Percentiles rank a stretch among this genome's conserved stretches.
Evolutionary conservation across 2,888 invertebrate species (phyloP).

Genomic region (Drosophila emarginata): DNA sequence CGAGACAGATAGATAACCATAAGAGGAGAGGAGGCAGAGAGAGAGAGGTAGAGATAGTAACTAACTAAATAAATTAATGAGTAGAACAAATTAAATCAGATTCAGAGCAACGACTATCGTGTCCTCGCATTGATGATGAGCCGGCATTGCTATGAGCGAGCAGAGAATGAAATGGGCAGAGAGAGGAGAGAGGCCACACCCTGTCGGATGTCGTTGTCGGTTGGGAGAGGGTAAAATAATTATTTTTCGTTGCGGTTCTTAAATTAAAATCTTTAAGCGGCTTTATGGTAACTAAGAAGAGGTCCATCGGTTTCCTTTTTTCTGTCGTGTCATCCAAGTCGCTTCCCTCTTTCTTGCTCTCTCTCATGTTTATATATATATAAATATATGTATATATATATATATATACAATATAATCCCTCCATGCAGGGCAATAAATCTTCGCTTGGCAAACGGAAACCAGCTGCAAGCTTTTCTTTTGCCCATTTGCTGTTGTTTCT

Average conservation of each 20-base stretch:
- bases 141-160: not conserved
- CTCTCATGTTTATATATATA: not conserved
- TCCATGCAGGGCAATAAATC: conserved; percentile 66
- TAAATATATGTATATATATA: not conserved
- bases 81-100: conserved; percentile 11
- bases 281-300: conserved; percentile 57
- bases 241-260: conserved; percentile 34
- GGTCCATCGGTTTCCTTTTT: conserved; percentile 17
- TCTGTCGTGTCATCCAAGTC: not conserved
- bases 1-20: not conserved
- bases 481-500: conserved; percentile 21
- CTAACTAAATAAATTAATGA: conserved; percentile 20
- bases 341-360: not conserved
- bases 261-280: conserved; percentile 71
- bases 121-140: conserved; percentile 5
- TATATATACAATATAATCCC: conserved; percentile 21
- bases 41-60: conserved; percentile 15
- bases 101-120: not conserved
- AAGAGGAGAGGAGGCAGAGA: not conserved
- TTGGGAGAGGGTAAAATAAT: conserved; percentile 30
- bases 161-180: not conserved
- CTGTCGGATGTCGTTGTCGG: too few relatives aligned
- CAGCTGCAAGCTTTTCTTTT: conserved; percentile 59
- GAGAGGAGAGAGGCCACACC: not conserved
- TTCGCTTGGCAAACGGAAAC: conserved; percentile 50